These are phyloP conservation scores for Drosophila nasuta DNA, from an alignment of 1,140 invertebrate species.

Conservation along the genomic window DNA sequence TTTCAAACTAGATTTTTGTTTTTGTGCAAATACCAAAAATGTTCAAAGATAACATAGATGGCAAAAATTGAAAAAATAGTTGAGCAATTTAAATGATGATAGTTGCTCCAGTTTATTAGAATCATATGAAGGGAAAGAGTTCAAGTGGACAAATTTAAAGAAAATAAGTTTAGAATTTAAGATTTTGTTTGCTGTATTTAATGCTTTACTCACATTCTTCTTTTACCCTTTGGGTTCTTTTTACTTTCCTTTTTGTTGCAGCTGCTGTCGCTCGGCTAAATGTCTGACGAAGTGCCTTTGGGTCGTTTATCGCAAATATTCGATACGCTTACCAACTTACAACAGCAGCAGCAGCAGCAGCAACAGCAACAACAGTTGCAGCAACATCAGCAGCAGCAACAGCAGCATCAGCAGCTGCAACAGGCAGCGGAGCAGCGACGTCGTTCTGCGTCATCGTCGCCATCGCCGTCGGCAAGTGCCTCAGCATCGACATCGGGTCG, in stretches of 20 bases:
- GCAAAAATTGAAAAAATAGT: no score
- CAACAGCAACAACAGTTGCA: constrained; percentile 51
- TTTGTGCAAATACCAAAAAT: no score
- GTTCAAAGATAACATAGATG: no score
- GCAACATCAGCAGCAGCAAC: constrained; percentile 40
- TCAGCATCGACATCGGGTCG: constrained; percentile 70
- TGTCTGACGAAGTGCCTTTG: constrained; percentile 87
- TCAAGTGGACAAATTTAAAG: no score
- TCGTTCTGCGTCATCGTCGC: constrained; percentile 75
- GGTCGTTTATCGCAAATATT: constrained; percentile 91
- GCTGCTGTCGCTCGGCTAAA: constrained; percentile 58
- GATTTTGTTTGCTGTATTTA: no score
- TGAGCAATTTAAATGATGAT: no score
- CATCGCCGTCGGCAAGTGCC: constrained; percentile 70
- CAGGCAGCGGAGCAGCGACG: constrained; percentile 49
- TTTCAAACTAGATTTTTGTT: no score
- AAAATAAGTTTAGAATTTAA: no score
- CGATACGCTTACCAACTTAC: constrained; percentile 90
- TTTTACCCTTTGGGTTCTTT: background rate
- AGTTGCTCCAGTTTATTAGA: no score
- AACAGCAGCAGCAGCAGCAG: constrained; percentile 85
- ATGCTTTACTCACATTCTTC: no score
- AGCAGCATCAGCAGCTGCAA: constrained; percentile 70
- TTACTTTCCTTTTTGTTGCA: constrained; percentile 12
- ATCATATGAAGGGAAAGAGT: no score